Conservation (phyloP, 2,113 vertebrate species). For the Myotis yumanensis region DNA sequence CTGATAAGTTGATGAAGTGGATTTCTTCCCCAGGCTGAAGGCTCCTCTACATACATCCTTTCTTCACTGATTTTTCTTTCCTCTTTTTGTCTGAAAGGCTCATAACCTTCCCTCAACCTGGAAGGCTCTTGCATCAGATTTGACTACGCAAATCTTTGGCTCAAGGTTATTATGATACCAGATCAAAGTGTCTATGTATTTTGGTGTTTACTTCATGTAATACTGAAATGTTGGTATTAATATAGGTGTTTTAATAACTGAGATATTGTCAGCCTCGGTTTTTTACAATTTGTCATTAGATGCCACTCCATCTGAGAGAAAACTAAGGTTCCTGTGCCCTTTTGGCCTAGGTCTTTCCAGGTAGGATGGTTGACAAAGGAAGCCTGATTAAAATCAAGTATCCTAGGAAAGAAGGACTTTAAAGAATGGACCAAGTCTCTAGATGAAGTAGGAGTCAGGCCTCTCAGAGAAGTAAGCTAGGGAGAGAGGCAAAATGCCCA, state of each 20-base stretch:
- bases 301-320: slow-evolving; percentile 25
- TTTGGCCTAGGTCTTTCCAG: neutral
- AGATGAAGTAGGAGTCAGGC: neutral
- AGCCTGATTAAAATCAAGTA: slow-evolving; percentile 15
- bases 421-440: neutral
- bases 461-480: neutral
- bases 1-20: neutral
- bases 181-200: neutral
- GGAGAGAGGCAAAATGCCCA: neutral
- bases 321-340: slow-evolving; percentile 29
- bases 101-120: neutral
- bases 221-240: slow-evolving; percentile 16
- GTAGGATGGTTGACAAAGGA: neutral
- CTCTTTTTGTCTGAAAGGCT: neutral
- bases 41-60: neutral
- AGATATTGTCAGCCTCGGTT: neutral
- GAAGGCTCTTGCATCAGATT: neutral
- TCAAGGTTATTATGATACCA: neutral
- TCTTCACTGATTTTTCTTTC: slow-evolving; percentile 6
- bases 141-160: neutral
- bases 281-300: slow-evolving; percentile 25
- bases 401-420: neutral
- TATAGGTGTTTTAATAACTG: slow-evolving; percentile 8
- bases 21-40: neutral
- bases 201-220: slow-evolving; percentile 7